Evolutionary conservation across 2,113 vertebrate species (phyloP).

Genomic region (Neoarius graeffei): DNA sequence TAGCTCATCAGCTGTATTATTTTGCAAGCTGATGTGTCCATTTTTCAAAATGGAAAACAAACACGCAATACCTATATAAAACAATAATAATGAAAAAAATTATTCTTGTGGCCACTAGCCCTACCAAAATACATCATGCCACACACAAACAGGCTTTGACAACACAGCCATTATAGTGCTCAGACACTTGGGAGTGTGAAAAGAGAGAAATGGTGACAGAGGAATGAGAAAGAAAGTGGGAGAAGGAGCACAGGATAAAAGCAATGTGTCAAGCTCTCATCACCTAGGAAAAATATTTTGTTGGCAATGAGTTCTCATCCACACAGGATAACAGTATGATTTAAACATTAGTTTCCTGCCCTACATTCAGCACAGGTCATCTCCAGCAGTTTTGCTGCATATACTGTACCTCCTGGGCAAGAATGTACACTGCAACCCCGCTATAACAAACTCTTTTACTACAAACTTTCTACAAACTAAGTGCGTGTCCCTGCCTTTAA

Average conservation of each 20-base stretch:
- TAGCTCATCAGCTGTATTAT: background rate
- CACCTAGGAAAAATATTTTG: conserved; percentile 32
- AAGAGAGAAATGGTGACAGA: conserved; percentile 2
- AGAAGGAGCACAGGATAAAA: background rate
- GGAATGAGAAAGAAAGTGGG: background rate
- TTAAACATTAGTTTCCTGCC: conserved; percentile 31
- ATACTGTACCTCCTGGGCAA: background rate
- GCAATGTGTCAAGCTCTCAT: conserved; percentile 27
- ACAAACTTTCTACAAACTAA: no score
- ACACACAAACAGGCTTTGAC: conserved; percentile 11
- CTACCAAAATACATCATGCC: background rate
- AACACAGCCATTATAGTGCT: conserved; percentile 14
- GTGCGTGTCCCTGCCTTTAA: no score
- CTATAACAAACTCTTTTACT: no score
- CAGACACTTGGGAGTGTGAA: conserved; percentile 11
- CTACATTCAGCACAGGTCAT: conserved; percentile 20
- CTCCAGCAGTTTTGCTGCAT: background rate
- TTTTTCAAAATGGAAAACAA: background rate
- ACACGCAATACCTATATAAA: conserved; percentile 24
- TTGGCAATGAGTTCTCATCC: conserved; percentile 27
- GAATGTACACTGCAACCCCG: background rate
- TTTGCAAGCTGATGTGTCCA: background rate
- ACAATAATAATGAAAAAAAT: background rate
- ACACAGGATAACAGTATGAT: conserved; percentile 21
- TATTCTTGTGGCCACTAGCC: background rate